Evolutionary conservation across 1,140 invertebrate genomes (phyloP).

Genomic region (Coenobita brevimanus): DNA sequence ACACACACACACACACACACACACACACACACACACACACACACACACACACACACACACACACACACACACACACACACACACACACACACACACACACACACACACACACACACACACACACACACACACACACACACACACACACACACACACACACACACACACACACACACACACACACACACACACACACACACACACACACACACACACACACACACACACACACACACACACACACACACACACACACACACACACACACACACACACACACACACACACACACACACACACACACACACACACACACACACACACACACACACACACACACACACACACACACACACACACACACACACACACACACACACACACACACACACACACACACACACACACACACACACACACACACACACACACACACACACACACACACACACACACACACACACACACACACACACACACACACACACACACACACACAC

Average conservation of each 20-base stretch:
- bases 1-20: too few relatives aligned
- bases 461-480: slow-evolving; percentile 26
- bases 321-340: not conserved
- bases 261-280: slow-evolving; percentile 16
- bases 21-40: too few relatives aligned
- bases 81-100: too few relatives aligned
- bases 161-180: too few relatives aligned
- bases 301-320: not conserved
- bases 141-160: too few relatives aligned
- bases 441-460: slow-evolving; percentile 20
- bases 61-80: too few relatives aligned
- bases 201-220: not conserved
- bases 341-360: not conserved
- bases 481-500: slow-evolving; percentile 30
- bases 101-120: too few relatives aligned
- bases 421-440: not conserved
- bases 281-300: not conserved
- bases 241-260: slow-evolving; percentile 22
- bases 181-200: too few relatives aligned
- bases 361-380: not conserved
- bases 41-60: too few relatives aligned
- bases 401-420: not conserved
- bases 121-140: too few relatives aligned
- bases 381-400: not conserved
- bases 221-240: not conserved